Evolutionary conservation across 2,888 invertebrate species (phyloP).

Genomic region (Netelia fuscicornis): DNA sequence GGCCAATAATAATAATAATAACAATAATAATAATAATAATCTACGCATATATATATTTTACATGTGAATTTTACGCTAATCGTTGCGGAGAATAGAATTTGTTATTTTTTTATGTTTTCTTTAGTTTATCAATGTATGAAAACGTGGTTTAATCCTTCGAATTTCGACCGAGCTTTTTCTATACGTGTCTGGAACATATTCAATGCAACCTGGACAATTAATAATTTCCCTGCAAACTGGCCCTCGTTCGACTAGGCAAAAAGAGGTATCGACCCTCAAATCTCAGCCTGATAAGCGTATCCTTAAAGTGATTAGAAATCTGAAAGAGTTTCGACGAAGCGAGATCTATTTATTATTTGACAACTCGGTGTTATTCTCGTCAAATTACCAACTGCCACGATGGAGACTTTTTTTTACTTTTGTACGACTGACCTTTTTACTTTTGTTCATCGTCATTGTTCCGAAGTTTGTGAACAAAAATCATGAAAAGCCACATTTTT

Average conservation of each 20-base stretch:
- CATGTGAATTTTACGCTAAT: no score
- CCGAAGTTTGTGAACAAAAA: no score
- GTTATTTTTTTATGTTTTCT: not conserved
- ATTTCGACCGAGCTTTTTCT: conserved; percentile 3
- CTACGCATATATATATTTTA: no score
- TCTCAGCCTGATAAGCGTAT: conserved; percentile 25
- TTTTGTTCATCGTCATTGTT: no score
- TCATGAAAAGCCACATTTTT: no score
- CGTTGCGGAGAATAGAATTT: not conserved
- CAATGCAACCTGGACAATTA: conserved; percentile 27
- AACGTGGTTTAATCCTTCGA: not conserved
- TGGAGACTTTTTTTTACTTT: not conserved
- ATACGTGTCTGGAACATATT: not conserved
- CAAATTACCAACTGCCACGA: conserved; percentile 1
- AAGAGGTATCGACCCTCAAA: not conserved
- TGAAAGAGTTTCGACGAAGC: conserved; percentile 17
- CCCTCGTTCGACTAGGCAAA: conserved; percentile 38
- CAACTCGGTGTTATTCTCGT: conserved; percentile 43
- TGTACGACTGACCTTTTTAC: no score
- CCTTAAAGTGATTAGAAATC: conserved; percentile 26
- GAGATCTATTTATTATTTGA: conserved; percentile 57
- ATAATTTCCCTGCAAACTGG: conserved; percentile 10
- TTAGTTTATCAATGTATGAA: not conserved
- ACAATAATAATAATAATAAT: no score
- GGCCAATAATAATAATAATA: no score